Base-by-base conservation (phyloP, 2,113 vertebrate species). In the Tylochromis polylepis region DNA sequence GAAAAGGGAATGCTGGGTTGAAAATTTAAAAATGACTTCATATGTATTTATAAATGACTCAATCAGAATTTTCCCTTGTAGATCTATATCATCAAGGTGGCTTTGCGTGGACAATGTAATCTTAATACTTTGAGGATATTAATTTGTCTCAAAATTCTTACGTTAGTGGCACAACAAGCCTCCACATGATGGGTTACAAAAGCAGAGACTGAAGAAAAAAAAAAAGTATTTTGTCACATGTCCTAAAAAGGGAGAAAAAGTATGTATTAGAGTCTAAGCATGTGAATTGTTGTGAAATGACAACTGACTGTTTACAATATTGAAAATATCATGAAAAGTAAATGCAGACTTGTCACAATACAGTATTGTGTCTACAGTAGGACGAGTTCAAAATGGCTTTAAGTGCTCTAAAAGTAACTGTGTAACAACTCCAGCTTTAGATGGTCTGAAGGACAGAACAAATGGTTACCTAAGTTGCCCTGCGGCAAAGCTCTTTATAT, bases 381-480 rank as follows among this genome's bases (percentile, higher is more conserved):
- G 20, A 62, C 11, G 53, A 86, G 81, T 83, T 62, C 43, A 67
- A 89, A 88, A 86, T 36, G 34, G 36, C 89, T 77, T n/a, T 31
- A 27, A 77, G 11, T 9, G 46, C 72, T 90, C 29, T 77, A 81
- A 79, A 90, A 92, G 87, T 85, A 87, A 92, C 43, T 22, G 87
- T 84, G 86, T 83, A 87, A 82, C 72, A 77, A 53, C 84, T 93
- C 34, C 6, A 56, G 90, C 83, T 86, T 81, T 58, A 90, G 91
- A 91, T 11, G 59, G 85, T 89, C 72, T 89, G 89, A 94, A 78
- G 89, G 92, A 94, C 90, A 94, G 88, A 93, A 96, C 93, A 94
- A 95, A 96, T 95, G 95, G 93, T 91, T 93, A 93, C 92, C 94
- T 92, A 57, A 60, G 91, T 79, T 91, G 60, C 95, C 96, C 95